A percentile compares a stretch with the other conserved stretches of the same genome.
Conservation (phyloP, 2,888 invertebrate species). For the Hymenopus coronatus region DNA sequence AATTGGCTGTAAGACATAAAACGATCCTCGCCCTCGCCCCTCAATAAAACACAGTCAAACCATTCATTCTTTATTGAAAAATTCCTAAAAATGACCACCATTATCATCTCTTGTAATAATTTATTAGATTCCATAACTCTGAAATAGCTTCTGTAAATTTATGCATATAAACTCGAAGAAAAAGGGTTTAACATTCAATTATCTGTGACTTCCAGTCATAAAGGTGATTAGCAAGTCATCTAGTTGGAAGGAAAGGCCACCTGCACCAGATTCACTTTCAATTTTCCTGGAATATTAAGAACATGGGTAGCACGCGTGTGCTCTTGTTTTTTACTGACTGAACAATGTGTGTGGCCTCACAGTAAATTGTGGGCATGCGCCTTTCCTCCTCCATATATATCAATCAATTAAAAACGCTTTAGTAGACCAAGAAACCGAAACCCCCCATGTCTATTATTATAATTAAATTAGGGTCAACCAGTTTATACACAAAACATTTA, state of each 20-base stretch:
- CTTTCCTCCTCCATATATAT: not conserved
- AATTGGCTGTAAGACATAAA: too few species aligned
- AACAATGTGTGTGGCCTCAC: slow-evolving; percentile 12
- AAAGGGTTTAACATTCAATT: not conserved
- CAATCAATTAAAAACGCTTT: slow-evolving; percentile 18
- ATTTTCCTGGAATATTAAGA: not conserved
- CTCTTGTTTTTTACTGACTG: not conserved
- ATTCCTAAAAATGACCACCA: too few species aligned
- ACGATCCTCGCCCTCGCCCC: too few species aligned
- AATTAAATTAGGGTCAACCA: slow-evolving; percentile 8
- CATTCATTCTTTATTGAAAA: too few species aligned
- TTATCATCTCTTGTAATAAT: too few species aligned
- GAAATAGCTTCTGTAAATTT: too few species aligned
- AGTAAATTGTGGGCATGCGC: not conserved
- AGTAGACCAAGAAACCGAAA: not conserved
- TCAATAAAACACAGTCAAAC: too few species aligned
- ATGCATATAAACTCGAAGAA: not conserved
- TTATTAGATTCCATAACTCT: too few species aligned
- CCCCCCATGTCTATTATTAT: slow-evolving; percentile 5
- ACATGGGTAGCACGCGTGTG: not conserved
- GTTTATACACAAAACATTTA: not conserved
- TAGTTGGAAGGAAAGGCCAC: not conserved
- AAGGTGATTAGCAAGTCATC: not conserved
- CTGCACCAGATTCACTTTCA: not conserved
- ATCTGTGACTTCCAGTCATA: not conserved